phyloP scores from a whole-genome alignment of 1,140 invertebrate genomes.

The Atta cephalotes region DNA sequence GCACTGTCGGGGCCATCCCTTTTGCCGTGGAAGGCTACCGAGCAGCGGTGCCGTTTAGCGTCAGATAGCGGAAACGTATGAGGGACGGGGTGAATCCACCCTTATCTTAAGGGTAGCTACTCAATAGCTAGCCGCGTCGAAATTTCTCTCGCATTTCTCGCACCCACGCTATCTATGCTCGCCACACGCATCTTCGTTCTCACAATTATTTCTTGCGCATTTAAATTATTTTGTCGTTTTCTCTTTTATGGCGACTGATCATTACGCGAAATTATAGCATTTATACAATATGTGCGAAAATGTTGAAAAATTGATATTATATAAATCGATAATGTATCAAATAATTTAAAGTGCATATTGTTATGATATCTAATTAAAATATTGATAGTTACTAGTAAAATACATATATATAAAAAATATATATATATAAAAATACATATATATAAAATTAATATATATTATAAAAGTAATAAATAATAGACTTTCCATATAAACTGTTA shows the following conservation, averaged over 20 bases:
- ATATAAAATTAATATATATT: not conserved
- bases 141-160: conserved; percentile 65
- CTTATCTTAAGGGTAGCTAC: conserved; percentile 85
- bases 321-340: not conserved
- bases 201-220: conserved; percentile 22
- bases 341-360: not conserved
- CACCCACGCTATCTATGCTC: conserved; percentile 23
- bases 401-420: not conserved
- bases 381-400: not conserved
- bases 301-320: not conserved
- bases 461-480: not conserved
- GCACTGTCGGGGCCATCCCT: conserved; percentile 78
- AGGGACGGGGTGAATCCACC: conserved; percentile 80
- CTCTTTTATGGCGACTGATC: conserved; percentile 37
- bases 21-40: conserved; percentile 81
- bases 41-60: conserved; percentile 79
- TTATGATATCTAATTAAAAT: not conserved
- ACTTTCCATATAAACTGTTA: too few species aligned
- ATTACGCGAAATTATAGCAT: conserved; percentile 61
- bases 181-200: not conserved
- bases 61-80: conserved; percentile 83
- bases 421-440: not conserved
- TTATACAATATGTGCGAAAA: not conserved
- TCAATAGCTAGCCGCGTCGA: conserved; percentile 83
- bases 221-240: conserved; percentile 68